phyloP scores from a whole-genome alignment of 2,888 invertebrate genomes.

The Dryadula phaetusa region DNA sequence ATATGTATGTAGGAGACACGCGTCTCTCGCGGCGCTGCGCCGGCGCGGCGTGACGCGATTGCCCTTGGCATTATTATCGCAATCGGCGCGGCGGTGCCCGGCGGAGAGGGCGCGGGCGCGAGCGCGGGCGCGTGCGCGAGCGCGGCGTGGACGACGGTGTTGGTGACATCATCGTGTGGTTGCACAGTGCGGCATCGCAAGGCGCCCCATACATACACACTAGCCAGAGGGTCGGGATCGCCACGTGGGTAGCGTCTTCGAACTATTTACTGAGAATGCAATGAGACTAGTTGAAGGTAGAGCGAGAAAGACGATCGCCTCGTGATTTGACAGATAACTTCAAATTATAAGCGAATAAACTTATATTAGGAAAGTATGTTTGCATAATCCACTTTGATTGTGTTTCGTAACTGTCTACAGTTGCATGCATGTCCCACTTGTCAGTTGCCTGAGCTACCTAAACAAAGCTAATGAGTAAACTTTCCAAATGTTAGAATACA shows the following conservation, averaged over 20 bases:
- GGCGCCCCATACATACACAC: background rate
- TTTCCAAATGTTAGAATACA: background rate
- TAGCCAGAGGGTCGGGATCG: background rate
- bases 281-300: too few species aligned
- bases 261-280: too few species aligned
- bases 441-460: background rate
- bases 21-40: background rate
- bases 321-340: background rate
- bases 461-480: background rate
- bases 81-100: conserved; percentile 37
- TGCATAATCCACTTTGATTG: background rate
- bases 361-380: background rate
- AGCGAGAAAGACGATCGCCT: background rate
- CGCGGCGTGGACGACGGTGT: background rate
- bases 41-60: conserved; percentile 48
- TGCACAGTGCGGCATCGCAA: background rate
- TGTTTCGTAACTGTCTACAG: background rate
- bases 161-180: conserved; percentile 50
- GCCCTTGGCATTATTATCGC: conserved; percentile 75
- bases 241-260: conserved; percentile 11
- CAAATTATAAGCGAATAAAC: background rate
- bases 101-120: conserved; percentile 12
- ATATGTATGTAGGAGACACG: background rate
- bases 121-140: conserved; percentile 50
- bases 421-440: background rate